Conservation (phyloP, 30 jellyfish, hydroid and myxozoan genomes). For the Phacellophora camtschatica region DNA sequence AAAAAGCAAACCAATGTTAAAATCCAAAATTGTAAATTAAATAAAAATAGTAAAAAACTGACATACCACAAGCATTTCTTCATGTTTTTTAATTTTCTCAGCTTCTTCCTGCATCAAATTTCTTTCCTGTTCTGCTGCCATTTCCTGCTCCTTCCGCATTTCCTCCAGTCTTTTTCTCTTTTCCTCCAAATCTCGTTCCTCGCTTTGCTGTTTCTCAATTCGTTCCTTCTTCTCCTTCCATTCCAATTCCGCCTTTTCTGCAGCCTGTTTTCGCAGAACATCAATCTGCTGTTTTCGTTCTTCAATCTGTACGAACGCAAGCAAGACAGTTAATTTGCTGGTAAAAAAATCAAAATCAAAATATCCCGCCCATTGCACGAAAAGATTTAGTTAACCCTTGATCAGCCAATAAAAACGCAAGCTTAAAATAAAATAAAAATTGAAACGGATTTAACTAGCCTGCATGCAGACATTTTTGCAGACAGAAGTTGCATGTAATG, state of each 20-base stretch:
- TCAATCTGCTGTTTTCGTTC: constrained; percentile 80
- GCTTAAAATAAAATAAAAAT: no score
- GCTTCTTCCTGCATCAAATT: constrained; percentile 68
- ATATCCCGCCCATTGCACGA: no score
- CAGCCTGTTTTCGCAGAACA: constrained; percentile 79
- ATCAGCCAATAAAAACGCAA: no score
- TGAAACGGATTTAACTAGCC: no score
- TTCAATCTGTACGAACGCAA: constrained; percentile 75
- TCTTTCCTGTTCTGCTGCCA: constrained; percentile 68
- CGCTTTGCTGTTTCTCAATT: constrained; percentile 72
- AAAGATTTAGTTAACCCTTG: no score
- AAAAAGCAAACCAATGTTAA: no score
- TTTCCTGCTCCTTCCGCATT: constrained; percentile 74
- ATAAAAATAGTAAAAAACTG: not conserved
- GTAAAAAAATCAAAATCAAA: no score
- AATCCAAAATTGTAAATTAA: not conserved
- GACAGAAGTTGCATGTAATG: no score
- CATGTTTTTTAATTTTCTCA: constrained; percentile 87
- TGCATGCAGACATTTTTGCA: no score
- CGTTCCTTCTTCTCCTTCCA: constrained; percentile 94
- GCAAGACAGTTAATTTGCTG: no score
- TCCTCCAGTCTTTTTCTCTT: constrained; percentile 71
- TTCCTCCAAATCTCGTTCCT: constrained; percentile 82
- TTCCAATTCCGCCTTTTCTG: constrained; percentile 95
- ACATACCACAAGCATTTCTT: constrained; percentile 78